Conservation (phyloP, 2,797 vertebrate genomes). For the Linurgus olivaceus region DNA sequence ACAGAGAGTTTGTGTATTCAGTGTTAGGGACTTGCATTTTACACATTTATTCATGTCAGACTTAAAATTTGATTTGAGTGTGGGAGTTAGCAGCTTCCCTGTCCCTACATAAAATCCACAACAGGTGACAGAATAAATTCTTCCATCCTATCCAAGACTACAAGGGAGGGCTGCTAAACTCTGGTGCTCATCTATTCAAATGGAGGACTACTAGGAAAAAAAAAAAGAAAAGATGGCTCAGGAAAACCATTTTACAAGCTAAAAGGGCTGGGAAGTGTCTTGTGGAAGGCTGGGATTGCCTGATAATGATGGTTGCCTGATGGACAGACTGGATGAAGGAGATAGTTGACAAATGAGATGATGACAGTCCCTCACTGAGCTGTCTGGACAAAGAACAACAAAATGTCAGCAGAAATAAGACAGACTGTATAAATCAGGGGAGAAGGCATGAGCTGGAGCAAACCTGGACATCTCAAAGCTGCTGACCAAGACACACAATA, state of each 20-base stretch:
- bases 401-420: neutral
- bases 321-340: neutral
- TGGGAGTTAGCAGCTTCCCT: conserved; percentile 24
- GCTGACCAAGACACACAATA: neutral
- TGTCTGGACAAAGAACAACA: neutral
- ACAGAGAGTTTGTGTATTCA: conserved; percentile 17
- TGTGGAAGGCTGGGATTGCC: neutral
- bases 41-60: conserved; percentile 23
- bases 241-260: neutral
- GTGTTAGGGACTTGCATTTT: conserved; percentile 24
- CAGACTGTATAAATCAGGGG: neutral
- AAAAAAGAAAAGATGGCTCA: neutral
- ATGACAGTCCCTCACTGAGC: neutral
- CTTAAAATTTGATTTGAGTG: conserved; percentile 4
- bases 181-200: neutral
- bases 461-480: neutral
- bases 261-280: neutral
- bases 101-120: neutral
- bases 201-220: neutral
- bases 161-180: neutral
- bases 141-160: neutral
- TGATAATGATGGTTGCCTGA: neutral
- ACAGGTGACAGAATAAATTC: neutral
- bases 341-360: neutral
- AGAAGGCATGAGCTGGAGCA: neutral